phyloP scores from a whole-genome alignment of 2,888 invertebrate genomes.

The Hyposoter dolosus region DNA sequence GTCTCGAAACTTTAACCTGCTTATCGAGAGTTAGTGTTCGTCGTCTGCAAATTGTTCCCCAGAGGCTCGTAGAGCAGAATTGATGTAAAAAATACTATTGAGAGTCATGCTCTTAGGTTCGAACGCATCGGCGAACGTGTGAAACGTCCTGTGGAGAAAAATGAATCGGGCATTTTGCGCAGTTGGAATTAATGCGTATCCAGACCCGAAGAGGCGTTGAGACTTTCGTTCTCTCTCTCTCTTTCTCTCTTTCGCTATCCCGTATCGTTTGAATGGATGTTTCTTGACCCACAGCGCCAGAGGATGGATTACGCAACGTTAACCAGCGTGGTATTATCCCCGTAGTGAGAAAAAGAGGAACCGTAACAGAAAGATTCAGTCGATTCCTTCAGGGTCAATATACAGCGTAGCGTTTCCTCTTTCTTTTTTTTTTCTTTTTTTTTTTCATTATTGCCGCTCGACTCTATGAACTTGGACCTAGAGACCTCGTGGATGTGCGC shows the following conservation, averaged over 20 bases:
- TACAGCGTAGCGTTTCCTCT: constrained; percentile 46
- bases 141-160: constrained; percentile 40
- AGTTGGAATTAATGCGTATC: constrained; percentile 28
- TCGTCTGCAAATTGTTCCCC: constrained; percentile 10
- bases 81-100: constrained; percentile 4
- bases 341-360: constrained; percentile 52
- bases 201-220: constrained; percentile 16
- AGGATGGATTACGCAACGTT: constrained; percentile 69
- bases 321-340: constrained; percentile 53
- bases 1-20: not conserved
- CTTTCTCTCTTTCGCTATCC: constrained; percentile 40
- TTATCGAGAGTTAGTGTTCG: not conserved
- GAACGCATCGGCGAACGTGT: constrained; percentile 39
- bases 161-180: constrained; percentile 45
- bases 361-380: constrained; percentile 26
- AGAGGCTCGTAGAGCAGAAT: constrained; percentile 17
- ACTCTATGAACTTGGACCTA: constrained; percentile 37
- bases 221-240: constrained; percentile 18
- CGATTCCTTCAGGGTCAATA: constrained; percentile 28
- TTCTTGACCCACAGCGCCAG: constrained; percentile 46
- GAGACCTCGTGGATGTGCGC: not conserved
- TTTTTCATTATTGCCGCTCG: constrained; percentile 61
- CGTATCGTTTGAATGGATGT: constrained; percentile 29
- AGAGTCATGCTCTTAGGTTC: constrained; percentile 45
- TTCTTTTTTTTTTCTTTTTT: constrained; percentile 59